A percentile compares a stretch with the other conserved stretches of the same genome.
Evolutionary conservation across 2,113 vertebrate genomes (phyloP).

Genomic region (Alosa alosa): DNA sequence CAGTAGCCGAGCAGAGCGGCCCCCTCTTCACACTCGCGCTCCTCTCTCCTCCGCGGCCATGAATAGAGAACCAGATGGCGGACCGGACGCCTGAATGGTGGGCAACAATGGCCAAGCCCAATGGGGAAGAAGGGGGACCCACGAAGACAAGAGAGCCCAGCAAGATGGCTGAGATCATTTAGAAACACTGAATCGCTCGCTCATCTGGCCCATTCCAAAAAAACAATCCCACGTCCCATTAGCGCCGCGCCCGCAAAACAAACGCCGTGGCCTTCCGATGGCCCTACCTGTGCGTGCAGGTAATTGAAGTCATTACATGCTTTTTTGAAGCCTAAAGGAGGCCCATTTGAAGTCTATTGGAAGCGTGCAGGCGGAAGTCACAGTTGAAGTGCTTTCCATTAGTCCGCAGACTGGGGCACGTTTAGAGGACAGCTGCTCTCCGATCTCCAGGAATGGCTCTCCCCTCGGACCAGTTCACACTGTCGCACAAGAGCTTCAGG

Average conservation of each 20-base stretch:
- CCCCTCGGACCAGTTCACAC: not conserved
- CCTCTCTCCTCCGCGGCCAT: slow-evolving; percentile 40
- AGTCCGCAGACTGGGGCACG: not conserved
- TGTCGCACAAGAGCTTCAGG: not conserved
- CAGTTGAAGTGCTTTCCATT: slow-evolving; percentile 2
- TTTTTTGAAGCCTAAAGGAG: not conserved
- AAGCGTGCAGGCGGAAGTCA: not conserved
- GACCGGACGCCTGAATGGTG: slow-evolving; percentile 59
- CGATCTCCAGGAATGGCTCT: not conserved
- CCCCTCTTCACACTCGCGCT: slow-evolving; percentile 40
- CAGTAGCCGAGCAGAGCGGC: slow-evolving; percentile 33
- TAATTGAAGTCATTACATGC: slow-evolving; percentile 12
- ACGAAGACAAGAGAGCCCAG: not conserved
- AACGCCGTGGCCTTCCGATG: not conserved
- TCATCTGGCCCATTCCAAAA: not conserved
- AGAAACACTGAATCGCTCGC: not conserved
- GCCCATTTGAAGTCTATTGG: not conserved
- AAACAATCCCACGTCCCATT: slow-evolving; percentile 12
- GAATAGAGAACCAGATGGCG: slow-evolving; percentile 71
- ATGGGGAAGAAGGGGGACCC: slow-evolving; percentile 34
- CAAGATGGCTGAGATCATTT: not conserved
- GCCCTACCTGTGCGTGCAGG: not conserved
- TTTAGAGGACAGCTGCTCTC: not conserved
- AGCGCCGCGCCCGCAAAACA: not conserved
- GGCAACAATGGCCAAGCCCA: slow-evolving; percentile 50